Percentiles rank a stretch among this genome's conserved stretches.
These are phyloP conservation scores for Eueides isabella DNA, from an alignment of 1,140 invertebrate genomes.

Conservation along the genomic window DNA sequence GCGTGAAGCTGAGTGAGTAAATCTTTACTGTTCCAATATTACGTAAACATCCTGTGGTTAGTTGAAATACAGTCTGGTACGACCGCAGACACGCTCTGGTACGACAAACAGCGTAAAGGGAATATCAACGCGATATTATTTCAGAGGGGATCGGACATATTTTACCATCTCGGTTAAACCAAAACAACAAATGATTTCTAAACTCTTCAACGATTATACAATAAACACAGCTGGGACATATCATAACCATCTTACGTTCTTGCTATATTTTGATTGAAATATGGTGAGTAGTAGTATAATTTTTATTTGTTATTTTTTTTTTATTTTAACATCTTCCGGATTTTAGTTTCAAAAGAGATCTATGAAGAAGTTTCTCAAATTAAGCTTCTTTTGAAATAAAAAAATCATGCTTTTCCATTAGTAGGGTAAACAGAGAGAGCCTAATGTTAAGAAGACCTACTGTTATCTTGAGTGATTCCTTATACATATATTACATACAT, in stretches of 20 bases:
- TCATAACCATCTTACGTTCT: neutral
- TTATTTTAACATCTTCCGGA: too few relatives aligned
- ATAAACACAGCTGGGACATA: neutral
- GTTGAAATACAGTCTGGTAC: slow-evolving; percentile 14
- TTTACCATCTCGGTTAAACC: neutral
- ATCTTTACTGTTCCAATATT: neutral
- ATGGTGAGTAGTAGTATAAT: neutral
- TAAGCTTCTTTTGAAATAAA: too few relatives aligned
- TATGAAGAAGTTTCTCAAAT: too few relatives aligned
- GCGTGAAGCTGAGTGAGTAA: too few relatives aligned
- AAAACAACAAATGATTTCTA: neutral
- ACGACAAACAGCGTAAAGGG: slow-evolving; percentile 22
- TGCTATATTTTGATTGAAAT: neutral
- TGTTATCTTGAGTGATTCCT: too few relatives aligned
- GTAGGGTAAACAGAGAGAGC: too few relatives aligned
- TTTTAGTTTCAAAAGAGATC: too few relatives aligned
- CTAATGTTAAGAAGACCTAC: too few relatives aligned
- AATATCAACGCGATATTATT: neutral
- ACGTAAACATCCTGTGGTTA: neutral
- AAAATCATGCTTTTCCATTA: too few relatives aligned
- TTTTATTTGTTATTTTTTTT: neutral
- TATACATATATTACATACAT: too few relatives aligned
- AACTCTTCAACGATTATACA: neutral
- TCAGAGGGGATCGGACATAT: slow-evolving; percentile 19
- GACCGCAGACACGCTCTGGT: slow-evolving; percentile 32